Evolutionary conservation across 2,797 vertebrate genomes (phyloP).

Genomic region (Propithecus deckenii): DNA sequence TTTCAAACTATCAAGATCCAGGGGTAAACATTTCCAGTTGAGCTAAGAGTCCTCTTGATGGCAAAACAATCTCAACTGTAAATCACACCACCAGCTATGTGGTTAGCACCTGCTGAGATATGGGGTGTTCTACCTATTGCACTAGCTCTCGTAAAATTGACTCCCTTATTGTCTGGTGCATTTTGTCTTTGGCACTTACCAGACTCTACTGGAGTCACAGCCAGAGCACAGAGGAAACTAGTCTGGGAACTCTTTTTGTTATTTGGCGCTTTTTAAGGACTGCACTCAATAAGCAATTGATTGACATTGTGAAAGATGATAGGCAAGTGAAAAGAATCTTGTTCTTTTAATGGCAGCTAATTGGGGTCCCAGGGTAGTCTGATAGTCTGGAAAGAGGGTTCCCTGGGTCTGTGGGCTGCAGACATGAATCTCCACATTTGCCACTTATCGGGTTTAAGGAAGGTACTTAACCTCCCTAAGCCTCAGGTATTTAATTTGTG

Average conservation of each 20-base stretch:
- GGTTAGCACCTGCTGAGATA: not conserved
- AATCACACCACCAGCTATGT: not conserved
- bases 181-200: not conserved
- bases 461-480: not conserved
- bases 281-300: not conserved
- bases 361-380: not conserved
- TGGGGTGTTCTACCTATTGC: not conserved
- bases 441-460: not conserved
- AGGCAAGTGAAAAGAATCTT: not conserved
- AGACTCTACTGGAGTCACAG: not conserved
- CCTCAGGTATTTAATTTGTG: not conserved
- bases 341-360: not conserved
- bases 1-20: not conserved
- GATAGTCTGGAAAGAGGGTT: not conserved
- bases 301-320: not conserved
- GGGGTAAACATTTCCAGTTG: not conserved
- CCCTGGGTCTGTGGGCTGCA: not conserved
- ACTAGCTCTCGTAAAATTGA: not conserved
- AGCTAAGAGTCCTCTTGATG: not conserved
- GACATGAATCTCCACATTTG: not conserved
- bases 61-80: not conserved
- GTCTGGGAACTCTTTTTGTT: too few relatives aligned
- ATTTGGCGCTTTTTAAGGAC: not conserved
- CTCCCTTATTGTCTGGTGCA: not conserved
- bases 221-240: too few relatives aligned